These are phyloP conservation scores for Syrmaticus mikado DNA, from an alignment of 2,113 vertebrate genomes.

Conservation along the genomic window DNA sequence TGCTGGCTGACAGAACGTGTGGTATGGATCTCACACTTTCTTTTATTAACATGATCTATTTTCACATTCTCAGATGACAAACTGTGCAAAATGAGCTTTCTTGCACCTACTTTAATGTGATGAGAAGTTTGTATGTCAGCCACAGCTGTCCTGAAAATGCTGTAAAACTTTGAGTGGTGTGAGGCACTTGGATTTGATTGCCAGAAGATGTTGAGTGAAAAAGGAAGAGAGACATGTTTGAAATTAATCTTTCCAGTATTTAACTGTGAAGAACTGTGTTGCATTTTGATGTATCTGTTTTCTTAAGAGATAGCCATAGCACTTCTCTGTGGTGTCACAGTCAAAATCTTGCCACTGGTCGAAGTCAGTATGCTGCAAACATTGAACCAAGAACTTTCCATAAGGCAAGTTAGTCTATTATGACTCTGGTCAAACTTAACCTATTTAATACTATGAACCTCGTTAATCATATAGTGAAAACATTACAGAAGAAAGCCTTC, in stretches of 20 bases:
- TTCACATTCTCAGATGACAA: conserved; percentile 69
- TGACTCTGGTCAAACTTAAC: neutral
- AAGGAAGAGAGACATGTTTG: neutral
- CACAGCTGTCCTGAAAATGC: conserved; percentile 34
- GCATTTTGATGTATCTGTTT: neutral
- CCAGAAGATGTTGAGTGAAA: neutral
- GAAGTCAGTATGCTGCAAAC: neutral
- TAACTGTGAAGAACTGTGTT: neutral
- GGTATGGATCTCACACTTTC: conserved; percentile 20
- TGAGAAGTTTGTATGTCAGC: conserved; percentile 46
- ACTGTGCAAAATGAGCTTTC: conserved; percentile 64
- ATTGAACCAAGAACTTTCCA: neutral
- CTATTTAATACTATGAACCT: neutral
- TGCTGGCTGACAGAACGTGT: neutral
- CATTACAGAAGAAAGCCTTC: neutral
- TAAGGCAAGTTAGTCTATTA: neutral
- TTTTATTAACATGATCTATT: conserved; percentile 67
- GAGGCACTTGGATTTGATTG: neutral
- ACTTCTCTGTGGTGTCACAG: neutral
- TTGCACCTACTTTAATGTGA: conserved; percentile 44
- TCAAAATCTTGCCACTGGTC: neutral
- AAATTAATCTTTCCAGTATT: neutral
- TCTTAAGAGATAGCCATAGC: neutral
- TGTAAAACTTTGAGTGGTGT: neutral
- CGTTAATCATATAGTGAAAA: neutral